Base-by-base conservation (phyloP, 2,113 vertebrate genomes). In the Vulpes ferrilata region DNA sequence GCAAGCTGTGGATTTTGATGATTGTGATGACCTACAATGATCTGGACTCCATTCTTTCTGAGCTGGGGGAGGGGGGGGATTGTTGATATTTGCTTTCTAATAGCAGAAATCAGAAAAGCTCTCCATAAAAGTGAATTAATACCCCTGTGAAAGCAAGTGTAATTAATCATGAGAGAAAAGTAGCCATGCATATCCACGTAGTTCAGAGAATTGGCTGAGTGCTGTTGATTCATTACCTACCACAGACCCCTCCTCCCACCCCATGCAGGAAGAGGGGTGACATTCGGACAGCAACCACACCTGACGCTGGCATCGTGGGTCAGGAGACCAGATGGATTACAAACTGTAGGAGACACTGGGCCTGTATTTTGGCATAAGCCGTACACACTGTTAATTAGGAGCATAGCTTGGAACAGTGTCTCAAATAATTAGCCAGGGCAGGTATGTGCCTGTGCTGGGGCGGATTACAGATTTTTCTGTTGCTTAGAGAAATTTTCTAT, bases 101-200 rank as follows among this genome's bases (percentile, higher is more conserved):
- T 87, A 97, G n/a, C 55, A 88, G 48, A 48, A 88, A 32, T 48
- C 35, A 32, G 84, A 94, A 97, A 96, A 73, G 25, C 65, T 43
- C 87, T 95, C 35, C 59, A 88, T 91, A 93, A 97, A 10, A 97
- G 90, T 83, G 92, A 96, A 84, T 86, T 97, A 83, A 96, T 97
- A 67, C 86, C 94, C 60, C 95, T 96, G 84, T 27, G 43, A 16
- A 90, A 87, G 84, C 9, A 25, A 48, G 4, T 62, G 76, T 95
- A 96, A 98, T 98, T 97, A 97, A 97, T 95, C 17, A 97, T 2
- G 5, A 97, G 74, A 97, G 92, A 84, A 97, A 98, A 97, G 79
- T 92, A 57, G 69, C 55, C 60, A 11, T 1, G 85, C 87, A 81
- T 93, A 57, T 96, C 92, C 51, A 95, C 57, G 65, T 60, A 97